Conservation (phyloP, 92 coral and sea anemone species). For the Epizoanthus fatuus region DNA sequence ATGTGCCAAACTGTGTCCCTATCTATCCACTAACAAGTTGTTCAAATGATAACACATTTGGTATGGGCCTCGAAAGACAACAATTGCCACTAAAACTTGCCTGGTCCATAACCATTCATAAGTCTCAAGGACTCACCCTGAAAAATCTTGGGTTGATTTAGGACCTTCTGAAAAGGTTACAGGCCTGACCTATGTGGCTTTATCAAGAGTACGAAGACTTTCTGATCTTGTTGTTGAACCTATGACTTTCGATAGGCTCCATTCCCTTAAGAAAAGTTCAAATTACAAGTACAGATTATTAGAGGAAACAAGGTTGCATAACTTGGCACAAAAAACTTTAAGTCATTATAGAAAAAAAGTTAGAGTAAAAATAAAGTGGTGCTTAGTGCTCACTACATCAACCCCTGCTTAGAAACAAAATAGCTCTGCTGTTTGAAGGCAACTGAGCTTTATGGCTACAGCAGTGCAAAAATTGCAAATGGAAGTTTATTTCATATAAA, state of each 20-base stretch:
- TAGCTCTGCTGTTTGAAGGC: too few relatives aligned
- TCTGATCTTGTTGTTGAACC: slow-evolving; percentile 51
- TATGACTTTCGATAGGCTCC: slow-evolving; percentile 50
- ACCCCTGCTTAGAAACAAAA: too few relatives aligned
- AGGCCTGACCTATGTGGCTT: slow-evolving; percentile 64
- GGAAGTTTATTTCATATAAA: too few relatives aligned
- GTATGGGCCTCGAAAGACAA: slow-evolving; percentile 38
- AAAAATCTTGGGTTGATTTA: slow-evolving; percentile 49
- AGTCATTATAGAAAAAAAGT: slow-evolving; percentile 35
- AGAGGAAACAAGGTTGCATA: slow-evolving; percentile 55
- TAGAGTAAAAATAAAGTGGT: too few relatives aligned
- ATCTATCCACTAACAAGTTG: slow-evolving; percentile 27
- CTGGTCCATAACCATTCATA: slow-evolving; percentile 70
- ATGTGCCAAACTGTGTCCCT: slow-evolving; percentile 48
- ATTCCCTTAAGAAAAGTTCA: slow-evolving; percentile 56
- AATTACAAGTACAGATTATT: too few relatives aligned
- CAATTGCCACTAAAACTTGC: slow-evolving; percentile 59
- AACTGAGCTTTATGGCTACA: too few relatives aligned
- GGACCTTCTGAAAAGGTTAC: slow-evolving; percentile 57
- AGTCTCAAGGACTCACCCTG: slow-evolving; percentile 68
- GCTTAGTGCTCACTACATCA: too few relatives aligned
- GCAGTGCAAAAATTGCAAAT: too few relatives aligned
- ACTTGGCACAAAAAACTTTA: slow-evolving; percentile 51
- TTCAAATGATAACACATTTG: neutral
- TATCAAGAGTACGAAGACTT: slow-evolving; percentile 50